phyloP scores from a whole-genome alignment of 1,140 invertebrate species.

The Drosophila kepulauana region DNA sequence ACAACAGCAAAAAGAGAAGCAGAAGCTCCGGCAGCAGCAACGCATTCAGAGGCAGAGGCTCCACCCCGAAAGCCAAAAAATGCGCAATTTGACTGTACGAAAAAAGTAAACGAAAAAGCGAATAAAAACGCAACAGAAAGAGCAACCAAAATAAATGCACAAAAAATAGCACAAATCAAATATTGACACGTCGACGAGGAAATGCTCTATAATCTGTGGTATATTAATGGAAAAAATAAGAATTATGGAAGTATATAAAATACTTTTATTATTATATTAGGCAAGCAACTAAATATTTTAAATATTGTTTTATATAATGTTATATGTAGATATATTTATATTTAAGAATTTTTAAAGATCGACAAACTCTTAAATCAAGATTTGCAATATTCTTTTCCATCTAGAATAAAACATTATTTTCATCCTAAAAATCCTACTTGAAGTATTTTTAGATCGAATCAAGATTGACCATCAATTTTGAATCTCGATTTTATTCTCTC shows the following conservation, averaged over 20 bases:
- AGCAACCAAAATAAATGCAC: constrained; percentile 79
- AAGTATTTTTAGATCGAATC: too few relatives aligned
- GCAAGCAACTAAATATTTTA: too few relatives aligned
- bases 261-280: too few relatives aligned
- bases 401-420: too few relatives aligned
- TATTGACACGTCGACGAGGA: constrained; percentile 40
- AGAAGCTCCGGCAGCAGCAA: constrained; percentile 46
- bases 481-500: too few relatives aligned
- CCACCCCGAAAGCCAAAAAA: constrained; percentile 81
- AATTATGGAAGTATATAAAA: not conserved
- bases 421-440: too few relatives aligned
- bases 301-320: too few relatives aligned
- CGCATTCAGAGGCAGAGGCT: constrained; percentile 71
- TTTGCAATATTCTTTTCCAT: too few relatives aligned
- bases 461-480: too few relatives aligned
- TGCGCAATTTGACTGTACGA: constrained; percentile 82
- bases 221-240: not conserved
- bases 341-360: too few relatives aligned
- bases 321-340: too few relatives aligned
- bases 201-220: constrained; percentile 35
- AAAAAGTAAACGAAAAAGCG: constrained; percentile 60
- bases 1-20: constrained; percentile 32
- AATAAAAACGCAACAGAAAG: constrained; percentile 78
- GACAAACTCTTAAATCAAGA: too few relatives aligned
- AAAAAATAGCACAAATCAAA: constrained; percentile 30